Percentiles rank a stretch among this genome's conserved stretches.
These are phyloP conservation scores for Hermatobates lingyangjiaoensis DNA, from an alignment of 1,140 invertebrate species.

Conservation along the genomic window DNA sequence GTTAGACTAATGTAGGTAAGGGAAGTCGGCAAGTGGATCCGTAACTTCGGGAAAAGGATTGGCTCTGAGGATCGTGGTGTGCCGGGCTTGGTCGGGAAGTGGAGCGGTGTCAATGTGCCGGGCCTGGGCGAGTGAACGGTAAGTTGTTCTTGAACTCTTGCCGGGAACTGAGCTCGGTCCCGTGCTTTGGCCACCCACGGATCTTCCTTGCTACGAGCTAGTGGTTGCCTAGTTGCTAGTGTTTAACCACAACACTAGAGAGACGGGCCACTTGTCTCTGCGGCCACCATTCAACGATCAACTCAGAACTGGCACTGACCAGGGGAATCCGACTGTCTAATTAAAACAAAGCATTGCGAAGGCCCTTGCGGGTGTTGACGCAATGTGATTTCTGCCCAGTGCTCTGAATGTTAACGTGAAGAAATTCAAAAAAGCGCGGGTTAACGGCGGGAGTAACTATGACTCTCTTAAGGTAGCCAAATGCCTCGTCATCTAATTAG, in stretches of 20 bases:
- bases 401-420: conserved; percentile 58
- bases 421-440: conserved; percentile 52
- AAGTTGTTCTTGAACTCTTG: no score
- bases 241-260: no score
- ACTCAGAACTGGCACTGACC: conserved; percentile 66
- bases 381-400: conserved; percentile 67
- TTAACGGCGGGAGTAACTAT: conserved; percentile 65
- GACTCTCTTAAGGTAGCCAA: no score
- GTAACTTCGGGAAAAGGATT: conserved; percentile 60
- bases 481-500: no score
- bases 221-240: not conserved
- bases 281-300: conserved; percentile 39
- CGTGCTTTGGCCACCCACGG: conserved; percentile 3
- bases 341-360: conserved; percentile 78
- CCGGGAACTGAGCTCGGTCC: not conserved
- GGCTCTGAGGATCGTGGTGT: conserved; percentile 29
- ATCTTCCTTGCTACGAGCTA: not conserved
- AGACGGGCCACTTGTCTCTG: conserved; percentile 1
- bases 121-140: not conserved
- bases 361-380: conserved; percentile 45
- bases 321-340: conserved; percentile 62
- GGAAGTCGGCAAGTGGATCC: conserved; percentile 66
- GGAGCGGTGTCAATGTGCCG: not conserved
- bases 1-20: conserved; percentile 78
- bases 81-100: conserved; percentile 33